phyloP scores from a whole-genome alignment of 1,140 invertebrate genomes.

The Drosophila funebris region DNA sequence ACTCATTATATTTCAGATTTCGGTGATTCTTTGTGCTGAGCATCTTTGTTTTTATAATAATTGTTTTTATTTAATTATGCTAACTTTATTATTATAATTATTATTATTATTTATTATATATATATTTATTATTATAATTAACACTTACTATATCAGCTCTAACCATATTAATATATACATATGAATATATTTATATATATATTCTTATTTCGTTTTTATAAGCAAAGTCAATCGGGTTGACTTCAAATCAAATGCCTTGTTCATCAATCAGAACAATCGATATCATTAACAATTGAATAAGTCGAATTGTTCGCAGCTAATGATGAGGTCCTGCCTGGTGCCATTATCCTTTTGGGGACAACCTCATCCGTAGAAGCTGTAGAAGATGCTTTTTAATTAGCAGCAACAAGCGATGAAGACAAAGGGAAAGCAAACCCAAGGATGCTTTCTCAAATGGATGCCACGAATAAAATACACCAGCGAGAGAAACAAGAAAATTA shows the following conservation, averaged over 20 bases:
- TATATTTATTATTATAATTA: too few species aligned
- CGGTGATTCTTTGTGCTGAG: too few species aligned
- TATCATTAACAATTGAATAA: not conserved
- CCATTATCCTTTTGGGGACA: conserved; percentile 1
- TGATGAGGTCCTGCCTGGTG: conserved; percentile 1
- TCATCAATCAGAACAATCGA: not conserved
- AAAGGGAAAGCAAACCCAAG: conserved; percentile 36
- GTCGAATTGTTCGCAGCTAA: conserved; percentile 8
- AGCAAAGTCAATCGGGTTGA: too few species aligned
- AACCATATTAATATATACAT: too few species aligned
- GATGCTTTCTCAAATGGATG: conserved; percentile 49
- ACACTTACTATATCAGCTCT: too few species aligned
- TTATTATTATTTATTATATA: too few species aligned
- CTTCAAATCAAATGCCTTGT: too few species aligned
- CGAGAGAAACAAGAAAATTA: conserved; percentile 31
- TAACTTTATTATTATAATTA: not conserved
- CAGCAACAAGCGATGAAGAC: conserved; percentile 56
- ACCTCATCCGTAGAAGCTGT: conserved; percentile 6
- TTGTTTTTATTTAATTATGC: not conserved
- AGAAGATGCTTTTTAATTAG: conserved; percentile 71
- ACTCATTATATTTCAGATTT: too few species aligned
- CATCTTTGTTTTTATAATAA: not conserved
- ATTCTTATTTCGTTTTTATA: too few species aligned
- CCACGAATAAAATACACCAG: conserved; percentile 34
- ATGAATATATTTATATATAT: not conserved